Evolutionary conservation across 1,140 invertebrate genomes (phyloP).

Genomic region (Luehdorfia chinensis): DNA sequence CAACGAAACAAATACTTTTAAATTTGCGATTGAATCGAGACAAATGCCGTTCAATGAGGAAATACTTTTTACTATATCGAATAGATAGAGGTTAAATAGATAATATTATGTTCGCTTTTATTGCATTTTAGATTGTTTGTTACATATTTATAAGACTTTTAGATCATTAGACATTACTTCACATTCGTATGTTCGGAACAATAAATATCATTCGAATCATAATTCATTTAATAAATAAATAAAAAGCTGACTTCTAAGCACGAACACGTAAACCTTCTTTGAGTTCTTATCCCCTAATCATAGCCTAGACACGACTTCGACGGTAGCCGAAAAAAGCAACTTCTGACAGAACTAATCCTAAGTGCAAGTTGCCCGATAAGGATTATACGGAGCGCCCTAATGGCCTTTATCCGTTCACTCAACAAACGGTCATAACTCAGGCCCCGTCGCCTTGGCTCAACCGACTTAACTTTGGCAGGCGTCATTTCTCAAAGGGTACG

Average conservation of each 20-base stretch:
- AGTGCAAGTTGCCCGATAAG: slow-evolving; percentile 74
- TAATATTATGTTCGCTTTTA: no score
- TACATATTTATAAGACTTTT: no score
- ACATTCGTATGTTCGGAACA: no score
- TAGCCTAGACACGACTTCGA: slow-evolving; percentile 51
- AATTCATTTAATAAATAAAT: no score
- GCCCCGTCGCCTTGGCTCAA: slow-evolving; percentile 62
- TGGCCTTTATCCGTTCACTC: slow-evolving; percentile 69
- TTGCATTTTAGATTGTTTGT: no score
- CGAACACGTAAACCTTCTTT: slow-evolving; percentile 10
- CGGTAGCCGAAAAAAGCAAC: slow-evolving; percentile 69
- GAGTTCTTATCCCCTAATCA: slow-evolving; percentile 60
- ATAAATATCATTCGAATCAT: no score
- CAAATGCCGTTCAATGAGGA: no score
- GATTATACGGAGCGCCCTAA: slow-evolving; percentile 69
- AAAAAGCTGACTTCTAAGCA: slow-evolving; percentile 9
- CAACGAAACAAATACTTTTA: slow-evolving; percentile 10
- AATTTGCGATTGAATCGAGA: slow-evolving; percentile 3
- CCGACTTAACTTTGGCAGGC: slow-evolving; percentile 75
- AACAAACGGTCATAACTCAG: slow-evolving; percentile 72
- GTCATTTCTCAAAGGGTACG: slow-evolving; percentile 74
- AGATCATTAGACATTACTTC: no score
- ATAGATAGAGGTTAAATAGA: no score
- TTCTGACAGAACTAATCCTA: slow-evolving; percentile 74
- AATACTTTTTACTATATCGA: no score